Evolutionary conservation across 2,888 invertebrate species (phyloP).

Genomic region (Oeneis ivallda): DNA sequence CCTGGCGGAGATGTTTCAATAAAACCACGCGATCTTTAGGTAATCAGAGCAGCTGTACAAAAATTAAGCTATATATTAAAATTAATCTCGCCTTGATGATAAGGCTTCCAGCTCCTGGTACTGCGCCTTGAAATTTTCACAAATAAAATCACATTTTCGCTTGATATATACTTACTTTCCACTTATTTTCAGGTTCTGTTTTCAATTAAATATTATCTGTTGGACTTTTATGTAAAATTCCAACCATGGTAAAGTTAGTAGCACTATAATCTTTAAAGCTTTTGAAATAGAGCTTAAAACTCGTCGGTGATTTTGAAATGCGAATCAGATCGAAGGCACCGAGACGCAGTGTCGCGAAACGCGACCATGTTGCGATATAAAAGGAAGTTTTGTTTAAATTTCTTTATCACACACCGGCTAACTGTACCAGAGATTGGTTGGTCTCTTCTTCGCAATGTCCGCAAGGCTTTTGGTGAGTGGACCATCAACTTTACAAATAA

Average conservation of each 20-base stretch:
- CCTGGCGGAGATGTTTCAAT: too few relatives aligned
- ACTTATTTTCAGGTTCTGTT: slow-evolving; percentile 45
- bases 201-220: slow-evolving; percentile 27
- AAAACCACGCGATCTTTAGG: too few relatives aligned
- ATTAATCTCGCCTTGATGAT: background rate
- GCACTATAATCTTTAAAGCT: background rate
- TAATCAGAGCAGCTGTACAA: too few relatives aligned
- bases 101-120: too few relatives aligned
- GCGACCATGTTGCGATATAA: slow-evolving; percentile 79
- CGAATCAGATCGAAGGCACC: slow-evolving; percentile 54
- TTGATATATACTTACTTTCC: slow-evolving; percentile 41
- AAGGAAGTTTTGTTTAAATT: slow-evolving; percentile 79
- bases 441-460: slow-evolving; percentile 70
- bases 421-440: slow-evolving; percentile 67
- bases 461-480: slow-evolving; percentile 77
- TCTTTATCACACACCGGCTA: slow-evolving; percentile 75
- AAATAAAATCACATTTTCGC: background rate
- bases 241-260: background rate
- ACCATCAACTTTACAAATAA: slow-evolving; percentile 25
- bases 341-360: slow-evolving; percentile 78
- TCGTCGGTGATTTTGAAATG: slow-evolving; percentile 22
- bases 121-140: background rate
- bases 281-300: slow-evolving; percentile 3
- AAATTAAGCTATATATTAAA: too few relatives aligned
- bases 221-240: slow-evolving; percentile 32